A percentile compares a stretch with the other conserved stretches of the same genome.
Conservation (phyloP, 2,888 invertebrate species). For the Leptothorax acervorum region DNA sequence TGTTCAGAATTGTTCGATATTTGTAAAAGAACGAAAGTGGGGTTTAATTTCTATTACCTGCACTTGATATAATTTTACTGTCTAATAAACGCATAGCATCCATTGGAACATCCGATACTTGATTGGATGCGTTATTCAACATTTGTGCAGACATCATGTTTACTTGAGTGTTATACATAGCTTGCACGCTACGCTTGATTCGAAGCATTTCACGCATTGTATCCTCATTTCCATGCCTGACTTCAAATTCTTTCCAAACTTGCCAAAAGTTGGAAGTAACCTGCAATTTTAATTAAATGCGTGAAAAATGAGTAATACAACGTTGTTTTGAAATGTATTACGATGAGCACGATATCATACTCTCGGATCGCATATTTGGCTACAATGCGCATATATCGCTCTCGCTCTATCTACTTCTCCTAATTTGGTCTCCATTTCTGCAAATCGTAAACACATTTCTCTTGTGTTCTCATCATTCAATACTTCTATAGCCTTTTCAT, state of each 20-base stretch:
- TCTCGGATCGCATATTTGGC: conserved; percentile 99
- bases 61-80: conserved; percentile 89
- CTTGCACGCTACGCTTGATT: conserved; percentile 98
- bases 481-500: conserved; percentile 98
- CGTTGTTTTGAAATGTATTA: not conserved
- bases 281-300: conserved; percentile 25
- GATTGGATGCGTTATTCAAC: conserved; percentile 91
- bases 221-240: conserved; percentile 99
- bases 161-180: conserved; percentile 98
- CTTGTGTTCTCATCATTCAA: conserved; percentile 95
- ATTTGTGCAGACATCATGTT: conserved; percentile 99
- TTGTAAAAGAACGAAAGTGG: not conserved
- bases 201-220: conserved; percentile 99
- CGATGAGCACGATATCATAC: conserved; percentile 89
- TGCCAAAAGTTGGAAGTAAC: conserved; percentile 57
- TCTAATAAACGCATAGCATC: conserved; percentile 96
- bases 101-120: conserved; percentile 90
- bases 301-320: not conserved
- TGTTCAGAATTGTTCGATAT: not conserved
- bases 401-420: conserved; percentile 99
- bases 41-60: conserved; percentile 53
- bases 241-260: conserved; percentile 94
- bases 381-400: conserved; percentile 98
- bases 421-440: conserved; percentile 99
- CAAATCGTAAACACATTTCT: conserved; percentile 98